Percentiles rank a stretch among this genome's conserved stretches.
Conservation (phyloP, 2,113 vertebrate genomes). For the Ptilonorhynchus violaceus region DNA sequence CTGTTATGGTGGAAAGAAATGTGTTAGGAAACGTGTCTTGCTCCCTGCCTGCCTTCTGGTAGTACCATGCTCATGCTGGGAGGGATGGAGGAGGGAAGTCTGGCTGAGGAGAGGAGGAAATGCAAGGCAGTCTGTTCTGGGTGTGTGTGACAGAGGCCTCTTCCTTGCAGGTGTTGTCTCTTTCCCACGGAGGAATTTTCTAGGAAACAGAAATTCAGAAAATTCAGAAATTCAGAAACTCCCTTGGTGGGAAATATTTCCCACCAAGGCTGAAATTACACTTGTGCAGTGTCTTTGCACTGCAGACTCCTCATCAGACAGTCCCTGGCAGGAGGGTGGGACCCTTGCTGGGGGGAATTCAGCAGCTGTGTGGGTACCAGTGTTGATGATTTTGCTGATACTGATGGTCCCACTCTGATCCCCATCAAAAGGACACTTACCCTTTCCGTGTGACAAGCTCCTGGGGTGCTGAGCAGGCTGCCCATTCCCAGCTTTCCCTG, state of each 20-base stretch:
- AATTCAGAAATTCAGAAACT: too few relatives aligned
- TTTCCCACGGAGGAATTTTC: background rate
- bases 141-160: background rate
- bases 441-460: background rate
- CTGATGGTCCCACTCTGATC: background rate
- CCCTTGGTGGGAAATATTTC: too few relatives aligned
- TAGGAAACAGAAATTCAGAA: background rate
- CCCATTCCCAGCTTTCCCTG: background rate
- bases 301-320: background rate
- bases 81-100: background rate
- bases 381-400: background rate
- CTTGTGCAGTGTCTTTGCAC: background rate
- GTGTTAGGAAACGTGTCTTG: background rate
- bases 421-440: background rate
- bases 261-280: background rate
- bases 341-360: background rate
- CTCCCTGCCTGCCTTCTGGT: background rate
- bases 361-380: background rate
- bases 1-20: background rate
- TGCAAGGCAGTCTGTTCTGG: background rate
- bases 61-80: background rate
- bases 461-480: background rate
- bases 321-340: background rate
- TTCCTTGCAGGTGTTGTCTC: background rate
- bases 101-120: background rate